Conservation (phyloP, 2,797 vertebrate species). For the Microctenopoma steveboyesi region DNA sequence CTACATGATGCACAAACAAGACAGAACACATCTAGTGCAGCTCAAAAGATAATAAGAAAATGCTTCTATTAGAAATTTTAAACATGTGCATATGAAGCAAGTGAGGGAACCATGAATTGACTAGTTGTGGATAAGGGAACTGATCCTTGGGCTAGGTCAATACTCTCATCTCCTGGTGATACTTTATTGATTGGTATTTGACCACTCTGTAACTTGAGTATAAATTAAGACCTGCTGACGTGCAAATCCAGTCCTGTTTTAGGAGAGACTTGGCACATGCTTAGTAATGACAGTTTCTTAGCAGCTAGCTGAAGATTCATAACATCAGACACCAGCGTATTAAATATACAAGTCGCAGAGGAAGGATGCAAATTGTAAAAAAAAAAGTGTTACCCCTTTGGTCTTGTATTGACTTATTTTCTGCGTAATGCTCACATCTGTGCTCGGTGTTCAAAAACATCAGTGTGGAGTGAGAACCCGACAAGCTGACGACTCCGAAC, state of each 20-base stretch:
- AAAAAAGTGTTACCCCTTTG: slow-evolving; percentile 62
- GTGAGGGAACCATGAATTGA: slow-evolving; percentile 11
- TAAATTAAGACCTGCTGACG: slow-evolving; percentile 79
- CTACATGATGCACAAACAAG: slow-evolving; percentile 1
- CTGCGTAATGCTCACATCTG: slow-evolving; percentile 43
- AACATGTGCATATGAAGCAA: neutral
- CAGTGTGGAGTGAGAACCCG: slow-evolving; percentile 51
- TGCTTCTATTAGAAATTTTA: neutral
- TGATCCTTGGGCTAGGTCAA: slow-evolving; percentile 60
- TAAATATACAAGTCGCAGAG: slow-evolving; percentile 67
- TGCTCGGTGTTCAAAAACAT: slow-evolving; percentile 52
- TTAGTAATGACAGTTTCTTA: slow-evolving; percentile 67
- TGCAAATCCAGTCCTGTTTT: slow-evolving; percentile 65
- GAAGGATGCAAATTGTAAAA: slow-evolving; percentile 51
- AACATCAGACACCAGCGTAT: slow-evolving; percentile 64
- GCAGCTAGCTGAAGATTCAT: slow-evolving; percentile 62
- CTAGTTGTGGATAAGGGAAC: slow-evolving; percentile 56
- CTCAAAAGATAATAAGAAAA: slow-evolving; percentile 13
- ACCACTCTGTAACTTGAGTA: slow-evolving; percentile 66
- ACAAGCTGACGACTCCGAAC: slow-evolving; percentile 50
- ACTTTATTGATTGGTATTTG: slow-evolving; percentile 77
- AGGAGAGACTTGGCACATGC: slow-evolving; percentile 56
- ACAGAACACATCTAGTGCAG: neutral
- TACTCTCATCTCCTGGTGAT: slow-evolving; percentile 45
- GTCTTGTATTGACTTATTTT: slow-evolving; percentile 66